Evolutionary conservation across 2,888 invertebrate genomes (phyloP), one percentile per base, ranked within the genome.

Genomic region (Sphaerophoria rueppellii): DNA sequence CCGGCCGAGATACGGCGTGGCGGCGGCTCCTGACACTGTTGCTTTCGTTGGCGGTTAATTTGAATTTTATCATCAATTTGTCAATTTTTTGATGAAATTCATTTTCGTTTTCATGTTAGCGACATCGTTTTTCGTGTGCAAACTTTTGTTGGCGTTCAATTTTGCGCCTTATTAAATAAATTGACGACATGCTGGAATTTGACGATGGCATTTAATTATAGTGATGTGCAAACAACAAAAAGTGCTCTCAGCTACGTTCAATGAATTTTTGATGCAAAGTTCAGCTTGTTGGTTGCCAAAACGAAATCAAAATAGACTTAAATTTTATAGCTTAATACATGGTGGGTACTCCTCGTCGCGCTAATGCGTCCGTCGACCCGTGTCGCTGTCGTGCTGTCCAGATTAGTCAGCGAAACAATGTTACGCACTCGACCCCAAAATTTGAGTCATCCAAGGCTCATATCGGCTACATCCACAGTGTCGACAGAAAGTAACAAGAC

Each of bases 291-390:
- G 79, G 79, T 76, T 58, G 70, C 16, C 6, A 46, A 70, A 85
- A 76, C 48, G 69, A 11, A 50, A 40, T 77, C 65, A 63, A 85
- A 81, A 81, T 85, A 85, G 73, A 85, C 73, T 81, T 85, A 81
- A 85, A 85, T 85, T 85, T 85, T 85, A 85, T 85, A 81, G 85
- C 85, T 85, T 85, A 85, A 85, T 85, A 85, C 55, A 61, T 12
- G 35, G 9, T 34, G 14, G 4, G 37, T n/a, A 7, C 24, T 24
- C 24, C 24, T 24, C 24, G 24, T 24, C 24, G 24, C 24, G 24
- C 24, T 24, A 24, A 24, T 24, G 24, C 24, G 24, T 24, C 24
- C 24, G 24, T 24, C 24, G 24, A 24, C 24, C 24, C 24, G 24
- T 24, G 24, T n/a, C n/a, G n/a, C n/a, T 2, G 24, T 24, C 24